Conservation (phyloP, 2,888 invertebrate species). For the Catocala nupta region DNA sequence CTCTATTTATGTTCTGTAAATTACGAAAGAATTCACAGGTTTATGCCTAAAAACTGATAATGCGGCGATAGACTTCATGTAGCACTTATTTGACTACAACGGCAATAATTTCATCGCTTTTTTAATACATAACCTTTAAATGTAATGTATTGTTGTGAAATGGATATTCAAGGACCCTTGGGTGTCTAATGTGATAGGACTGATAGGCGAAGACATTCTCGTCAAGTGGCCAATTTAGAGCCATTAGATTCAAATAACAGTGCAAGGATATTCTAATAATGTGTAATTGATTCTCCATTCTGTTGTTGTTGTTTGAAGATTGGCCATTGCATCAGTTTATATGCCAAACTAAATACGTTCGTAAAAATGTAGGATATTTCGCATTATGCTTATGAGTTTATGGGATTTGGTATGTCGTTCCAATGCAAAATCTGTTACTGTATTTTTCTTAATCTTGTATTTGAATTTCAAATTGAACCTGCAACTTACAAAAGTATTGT, state of each 20-base stretch:
- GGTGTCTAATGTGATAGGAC: constrained; percentile 5
- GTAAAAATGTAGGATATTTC: no score
- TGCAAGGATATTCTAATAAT: background rate
- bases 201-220: constrained; percentile 10
- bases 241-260: background rate
- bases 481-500: no score
- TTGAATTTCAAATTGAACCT: no score
- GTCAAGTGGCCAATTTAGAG: background rate
- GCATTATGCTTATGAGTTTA: no score
- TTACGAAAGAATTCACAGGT: constrained; percentile 32
- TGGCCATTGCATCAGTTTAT: no score
- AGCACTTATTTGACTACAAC: background rate
- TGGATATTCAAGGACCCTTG: constrained; percentile 36
- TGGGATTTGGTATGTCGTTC: no score
- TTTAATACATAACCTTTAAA: constrained; percentile 19
- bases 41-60: constrained; percentile 26
- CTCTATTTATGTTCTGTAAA: constrained; percentile 35
- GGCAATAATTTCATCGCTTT: background rate
- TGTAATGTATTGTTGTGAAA: constrained; percentile 23
- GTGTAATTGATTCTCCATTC: no score
- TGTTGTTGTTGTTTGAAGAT: no score
- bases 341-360: no score
- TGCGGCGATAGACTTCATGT: constrained; percentile 2
- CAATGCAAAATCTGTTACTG: no score
- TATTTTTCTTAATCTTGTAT: no score